Percentiles rank a stretch among this genome's conserved stretches.
These are phyloP conservation scores for Hyperoplus immaculatus DNA, from an alignment of 2,797 vertebrate species.

Conservation along the genomic window DNA sequence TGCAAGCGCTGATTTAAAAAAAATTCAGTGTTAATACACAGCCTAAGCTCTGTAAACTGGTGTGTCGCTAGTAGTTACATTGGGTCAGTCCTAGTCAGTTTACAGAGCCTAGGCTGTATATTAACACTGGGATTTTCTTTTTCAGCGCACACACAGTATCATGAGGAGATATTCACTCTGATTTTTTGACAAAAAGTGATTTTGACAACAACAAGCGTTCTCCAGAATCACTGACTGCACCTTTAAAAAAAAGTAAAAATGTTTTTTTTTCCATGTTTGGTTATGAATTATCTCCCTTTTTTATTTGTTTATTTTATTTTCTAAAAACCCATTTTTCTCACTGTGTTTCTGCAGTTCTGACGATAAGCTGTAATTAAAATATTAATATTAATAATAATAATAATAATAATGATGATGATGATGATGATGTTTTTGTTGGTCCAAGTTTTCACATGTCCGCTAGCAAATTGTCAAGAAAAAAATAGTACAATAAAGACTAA, in stretches of 20 bases:
- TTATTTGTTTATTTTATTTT: constrained; percentile 54
- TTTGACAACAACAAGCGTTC: too few relatives aligned
- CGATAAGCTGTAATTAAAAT: constrained; percentile 75
- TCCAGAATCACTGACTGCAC: constrained; percentile 11
- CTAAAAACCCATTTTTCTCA: constrained; percentile 73
- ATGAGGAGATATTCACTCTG: too few relatives aligned
- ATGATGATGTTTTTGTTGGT: constrained; percentile 78
- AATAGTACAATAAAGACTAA: constrained; percentile 84
- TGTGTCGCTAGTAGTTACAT: too few relatives aligned
- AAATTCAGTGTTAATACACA: too few relatives aligned
- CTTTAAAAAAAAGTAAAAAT: constrained; percentile 69
- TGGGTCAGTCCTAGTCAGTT: too few relatives aligned
- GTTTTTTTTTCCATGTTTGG: constrained; percentile 56
- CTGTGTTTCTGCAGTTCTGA: constrained; percentile 75
- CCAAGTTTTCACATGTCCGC: constrained; percentile 82
- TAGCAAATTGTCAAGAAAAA: constrained; percentile 81
- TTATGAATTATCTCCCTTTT: constrained; percentile 51
- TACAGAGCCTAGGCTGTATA: too few relatives aligned
- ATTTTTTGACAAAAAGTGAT: too few relatives aligned
- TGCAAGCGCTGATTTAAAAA: too few relatives aligned
- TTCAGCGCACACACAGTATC: too few relatives aligned
- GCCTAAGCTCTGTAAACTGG: too few relatives aligned
- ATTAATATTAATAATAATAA: not conserved
- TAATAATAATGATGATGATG: constrained; percentile 52
- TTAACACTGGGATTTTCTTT: too few relatives aligned